These are phyloP conservation scores for Sakesphorus luctuosus DNA, from an alignment of 2,113 vertebrate species.

Conservation along the genomic window DNA sequence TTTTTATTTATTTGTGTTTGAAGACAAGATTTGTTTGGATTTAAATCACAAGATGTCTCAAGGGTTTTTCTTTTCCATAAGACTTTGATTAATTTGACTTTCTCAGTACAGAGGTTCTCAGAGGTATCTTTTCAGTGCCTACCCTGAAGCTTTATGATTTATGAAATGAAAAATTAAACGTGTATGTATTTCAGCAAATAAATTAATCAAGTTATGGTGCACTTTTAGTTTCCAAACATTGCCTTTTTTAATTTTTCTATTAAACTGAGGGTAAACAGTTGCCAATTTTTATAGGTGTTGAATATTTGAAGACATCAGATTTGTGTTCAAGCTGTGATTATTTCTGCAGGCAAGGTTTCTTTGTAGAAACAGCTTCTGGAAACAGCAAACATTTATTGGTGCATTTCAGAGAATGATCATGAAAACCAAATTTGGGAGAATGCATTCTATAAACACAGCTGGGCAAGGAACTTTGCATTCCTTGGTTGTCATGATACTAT, in stretches of 20 bases:
- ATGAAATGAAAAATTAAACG: not conserved
- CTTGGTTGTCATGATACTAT: not conserved
- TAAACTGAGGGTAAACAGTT: not conserved
- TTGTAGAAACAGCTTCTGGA: not conserved
- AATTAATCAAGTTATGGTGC: not conserved
- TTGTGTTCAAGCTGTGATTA: not conserved
- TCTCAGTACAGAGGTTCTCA: not conserved
- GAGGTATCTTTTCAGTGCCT: not conserved
- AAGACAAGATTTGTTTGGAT: not conserved
- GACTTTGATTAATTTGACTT: not conserved
- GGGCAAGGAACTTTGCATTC: not conserved
- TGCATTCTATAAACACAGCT: not conserved
- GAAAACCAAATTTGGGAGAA: not conserved
- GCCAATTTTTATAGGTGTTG: not conserved
- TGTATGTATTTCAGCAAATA: not conserved
- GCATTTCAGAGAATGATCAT: not conserved
- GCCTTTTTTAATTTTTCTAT: not conserved
- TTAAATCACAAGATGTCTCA: not conserved
- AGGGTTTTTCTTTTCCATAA: not conserved
- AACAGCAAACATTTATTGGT: not conserved
- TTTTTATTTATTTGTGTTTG: not conserved
- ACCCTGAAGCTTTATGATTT: not conserved
- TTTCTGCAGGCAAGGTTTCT: not conserved
- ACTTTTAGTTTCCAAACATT: not conserved
- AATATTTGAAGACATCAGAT: not conserved